These are phyloP conservation scores for Rallus limicola DNA, from an alignment of 2,113 vertebrate genomes.

Conservation along the genomic window DNA sequence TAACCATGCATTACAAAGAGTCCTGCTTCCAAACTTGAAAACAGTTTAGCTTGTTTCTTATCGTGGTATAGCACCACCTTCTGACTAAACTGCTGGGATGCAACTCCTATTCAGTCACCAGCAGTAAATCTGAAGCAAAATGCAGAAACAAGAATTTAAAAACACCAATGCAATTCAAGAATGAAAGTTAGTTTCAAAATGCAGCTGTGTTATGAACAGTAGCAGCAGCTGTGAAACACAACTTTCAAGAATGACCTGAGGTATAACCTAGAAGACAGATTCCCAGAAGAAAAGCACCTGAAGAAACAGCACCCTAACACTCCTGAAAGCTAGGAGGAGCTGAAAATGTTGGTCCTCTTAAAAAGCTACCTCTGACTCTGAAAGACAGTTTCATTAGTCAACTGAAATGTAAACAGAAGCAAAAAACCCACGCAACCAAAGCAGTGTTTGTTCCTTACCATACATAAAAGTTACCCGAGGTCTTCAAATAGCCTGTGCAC, in stretches of 20 bases:
- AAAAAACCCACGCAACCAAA: neutral
- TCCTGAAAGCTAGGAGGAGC: neutral
- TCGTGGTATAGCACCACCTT: conserved; percentile 12
- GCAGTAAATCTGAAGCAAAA: neutral
- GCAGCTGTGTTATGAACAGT: neutral
- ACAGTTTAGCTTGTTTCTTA: neutral
- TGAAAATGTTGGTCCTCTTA: neutral
- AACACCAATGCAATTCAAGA: neutral
- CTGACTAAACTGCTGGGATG: neutral
- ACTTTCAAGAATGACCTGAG: neutral
- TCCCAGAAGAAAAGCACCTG: neutral
- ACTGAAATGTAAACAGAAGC: neutral
- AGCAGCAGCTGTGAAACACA: neutral
- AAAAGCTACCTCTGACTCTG: neutral
- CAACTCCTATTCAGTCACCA: neutral
- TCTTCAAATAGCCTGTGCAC: neutral
- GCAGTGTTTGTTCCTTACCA: neutral
- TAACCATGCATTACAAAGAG: neutral
- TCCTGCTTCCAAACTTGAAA: neutral
- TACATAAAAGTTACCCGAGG: neutral
- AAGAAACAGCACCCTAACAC: neutral
- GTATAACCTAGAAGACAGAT: neutral
- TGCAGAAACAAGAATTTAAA: neutral
- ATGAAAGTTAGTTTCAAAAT: neutral
- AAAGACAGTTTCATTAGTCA: neutral